A percentile compares a stretch with the other conserved stretches of the same genome.
phyloP scores from a whole-genome alignment of 2,888 invertebrate genomes.

The Heliothis peltigera region DNA sequence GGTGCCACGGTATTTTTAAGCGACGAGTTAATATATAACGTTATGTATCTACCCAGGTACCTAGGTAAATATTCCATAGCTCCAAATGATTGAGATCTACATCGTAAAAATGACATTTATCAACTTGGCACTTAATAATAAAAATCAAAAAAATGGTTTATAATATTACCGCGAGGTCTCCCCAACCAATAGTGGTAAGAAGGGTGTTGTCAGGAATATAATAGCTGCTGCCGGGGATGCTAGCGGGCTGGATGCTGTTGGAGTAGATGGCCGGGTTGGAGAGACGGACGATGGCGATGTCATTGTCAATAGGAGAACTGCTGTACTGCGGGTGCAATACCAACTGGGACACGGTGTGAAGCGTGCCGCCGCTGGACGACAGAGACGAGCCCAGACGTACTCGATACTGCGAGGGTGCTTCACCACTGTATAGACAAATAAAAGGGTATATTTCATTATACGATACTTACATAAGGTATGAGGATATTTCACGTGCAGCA shows the following conservation, averaged over 20 bases:
- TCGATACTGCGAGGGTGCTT: conserved; percentile 64
- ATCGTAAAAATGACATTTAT: not conserved
- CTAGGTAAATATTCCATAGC: no score
- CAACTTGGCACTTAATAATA: not conserved
- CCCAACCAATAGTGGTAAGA: conserved; percentile 72
- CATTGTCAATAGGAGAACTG: conserved; percentile 56
- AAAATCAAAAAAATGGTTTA: not conserved
- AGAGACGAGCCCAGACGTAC: conserved; percentile 66
- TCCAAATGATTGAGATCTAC: no score
- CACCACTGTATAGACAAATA: conserved; percentile 62
- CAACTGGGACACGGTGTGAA: conserved; percentile 55
- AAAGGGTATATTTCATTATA: not conserved
- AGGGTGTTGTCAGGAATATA: conserved; percentile 53
- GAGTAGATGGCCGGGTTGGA: conserved; percentile 53
- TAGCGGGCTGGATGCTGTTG: conserved; percentile 54
- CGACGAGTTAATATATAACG: no score
- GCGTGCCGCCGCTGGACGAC: conserved; percentile 62
- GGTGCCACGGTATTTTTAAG: no score
- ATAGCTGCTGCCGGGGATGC: conserved; percentile 66
- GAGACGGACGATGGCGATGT: conserved; percentile 73
- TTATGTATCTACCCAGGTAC: no score
- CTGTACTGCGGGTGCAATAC: conserved; percentile 64
- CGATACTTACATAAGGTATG: no score
- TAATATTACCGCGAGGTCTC: conserved; percentile 63
- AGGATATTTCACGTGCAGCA: not conserved